A percentile compares a stretch with the other conserved stretches of the same genome.
Conservation (phyloP, 2,113 vertebrate genomes). For the Xenopus laevis region DNA sequence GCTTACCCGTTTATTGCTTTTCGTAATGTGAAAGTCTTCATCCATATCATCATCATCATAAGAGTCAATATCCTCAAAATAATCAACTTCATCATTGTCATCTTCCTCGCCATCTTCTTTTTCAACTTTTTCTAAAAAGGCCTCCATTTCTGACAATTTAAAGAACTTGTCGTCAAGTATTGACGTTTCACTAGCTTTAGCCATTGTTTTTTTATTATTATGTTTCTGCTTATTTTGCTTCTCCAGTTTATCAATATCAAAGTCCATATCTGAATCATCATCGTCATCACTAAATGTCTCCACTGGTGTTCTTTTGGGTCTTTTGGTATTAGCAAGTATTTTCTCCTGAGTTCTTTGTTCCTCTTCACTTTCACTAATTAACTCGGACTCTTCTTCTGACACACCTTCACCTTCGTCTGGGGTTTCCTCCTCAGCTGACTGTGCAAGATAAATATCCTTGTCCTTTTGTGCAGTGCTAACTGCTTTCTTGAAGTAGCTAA, state of each 20-base stretch:
- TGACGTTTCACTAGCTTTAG: slow-evolving; percentile 62
- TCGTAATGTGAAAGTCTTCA: slow-evolving; percentile 47
- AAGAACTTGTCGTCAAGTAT: slow-evolving; percentile 90
- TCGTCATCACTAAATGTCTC: slow-evolving; percentile 63
- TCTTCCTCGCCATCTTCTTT: slow-evolving; percentile 56
- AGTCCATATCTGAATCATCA: slow-evolving; percentile 88
- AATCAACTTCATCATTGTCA: slow-evolving; percentile 67
- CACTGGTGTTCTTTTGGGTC: slow-evolving; percentile 9
- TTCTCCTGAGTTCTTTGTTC: slow-evolving; percentile 42
- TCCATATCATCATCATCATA: slow-evolving; percentile 72
- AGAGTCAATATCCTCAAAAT: slow-evolving; percentile 84
- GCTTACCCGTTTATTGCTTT: slow-evolving; percentile 58
- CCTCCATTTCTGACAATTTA: slow-evolving; percentile 90
- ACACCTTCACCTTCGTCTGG: background rate
- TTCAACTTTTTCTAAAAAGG: slow-evolving; percentile 81
- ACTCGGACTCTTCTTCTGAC: slow-evolving; percentile 43
- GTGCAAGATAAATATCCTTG: slow-evolving; percentile 61
- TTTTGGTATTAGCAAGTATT: slow-evolving; percentile 24
- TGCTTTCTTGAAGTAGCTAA: slow-evolving; percentile 69
- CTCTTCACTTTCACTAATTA: slow-evolving; percentile 30
- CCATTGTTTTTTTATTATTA: slow-evolving; percentile 26
- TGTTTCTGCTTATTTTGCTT: slow-evolving; percentile 60
- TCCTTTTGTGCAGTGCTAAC: slow-evolving; percentile 60
- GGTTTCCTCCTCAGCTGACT: slow-evolving; percentile 48
- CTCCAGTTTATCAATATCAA: slow-evolving; percentile 84